Base-by-base conservation (phyloP, 2,888 invertebrate genomes). In the Antheraea assamensis region DNA sequence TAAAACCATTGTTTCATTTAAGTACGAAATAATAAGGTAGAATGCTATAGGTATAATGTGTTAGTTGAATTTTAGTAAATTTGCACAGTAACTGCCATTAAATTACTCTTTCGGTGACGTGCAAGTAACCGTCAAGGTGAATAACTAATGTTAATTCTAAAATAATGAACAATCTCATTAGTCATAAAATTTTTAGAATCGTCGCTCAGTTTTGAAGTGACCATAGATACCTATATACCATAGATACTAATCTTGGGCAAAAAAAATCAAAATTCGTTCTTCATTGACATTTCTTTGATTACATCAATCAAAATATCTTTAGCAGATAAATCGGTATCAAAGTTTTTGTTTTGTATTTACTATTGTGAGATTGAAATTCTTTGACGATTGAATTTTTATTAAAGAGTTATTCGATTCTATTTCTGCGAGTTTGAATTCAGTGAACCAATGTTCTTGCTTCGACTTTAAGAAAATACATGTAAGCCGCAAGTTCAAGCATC, bases 231-330 rank as follows among this genome's bases (percentile, higher is more conserved):
- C 13, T 30, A n/a, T n/a, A n/a, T n/a, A n/a, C n/a, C n/a, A n/a
- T n/a, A n/a, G n/a, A n/a, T n/a, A 31, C 10, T 3, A 55, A 55
- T 55, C 19, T n/a, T 1, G 3, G 19, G 3, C 1, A 30, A 61
- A 58, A 61, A 61, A 21, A 17, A 13, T 17, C 3, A 5, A 2
- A 61, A 27, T 27, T 61, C 24, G 61, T 27, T 61, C 8, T 21
- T 21, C 27, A 17, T 61, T 61, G 61, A 61, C 61, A 61, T 61
- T 61, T 61, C 61, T 61, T 61, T 61, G 61, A 61, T 61, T 61
- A 61, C 4, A 5, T 61, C 61, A 30, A 61, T 61, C 61, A 61
- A 61, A n/a, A 27, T 61, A 30, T 61, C 4, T 17, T 30, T 61
- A 30, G 27, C 27, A 27, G 61, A 61, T 61, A 30, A 61, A 61